Evolutionary conservation across 2,888 invertebrate genomes (phyloP), one percentile per base, ranked within the genome.

Genomic region (Thereva unica): DNA sequence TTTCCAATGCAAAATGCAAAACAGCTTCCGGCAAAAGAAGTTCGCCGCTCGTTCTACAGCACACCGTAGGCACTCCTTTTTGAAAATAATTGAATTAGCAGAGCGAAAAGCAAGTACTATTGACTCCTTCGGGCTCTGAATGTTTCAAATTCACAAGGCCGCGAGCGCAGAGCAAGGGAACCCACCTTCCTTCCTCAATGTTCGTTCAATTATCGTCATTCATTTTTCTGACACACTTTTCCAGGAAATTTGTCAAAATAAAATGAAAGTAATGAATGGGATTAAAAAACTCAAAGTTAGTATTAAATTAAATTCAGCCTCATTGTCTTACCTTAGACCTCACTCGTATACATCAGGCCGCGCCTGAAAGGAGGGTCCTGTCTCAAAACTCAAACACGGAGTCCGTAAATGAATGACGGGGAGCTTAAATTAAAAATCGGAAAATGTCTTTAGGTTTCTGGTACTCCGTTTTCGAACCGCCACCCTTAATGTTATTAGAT

Each of bases 211-310:
- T 23, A 23, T 23, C 23, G 23, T 23, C 23, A 23, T 23, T 23
- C 23, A 23, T 23, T 23, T 23, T 23, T 23, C 53, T 64, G 53
- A 52, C 44, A 23, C 45, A 35, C 23, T 10, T 42, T 34, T 37
- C n/a, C 35, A 42, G 42, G 55, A 49, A 41, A 42, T 65, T 65
- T 65, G 65, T 65, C 65, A 65, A 65, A 41, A 37, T 38, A 65
- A 65, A 56, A 56, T 55, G 35, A 49, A 52, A 52, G 50, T 56
- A 65, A 65, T 65, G 47, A 65, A 65, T 49, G 35, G 49, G 49
- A 65, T 65, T 65, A 65, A 65, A 64, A 55, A 49, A 44, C 52
- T 8, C 37, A 38, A 53, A 42, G 42, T 7, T 8, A 42, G 9
- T 49, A 37, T 61, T 49, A 49, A 64, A 42, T 6, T 52, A 37